Evolutionary conservation across 2,113 vertebrate genomes (phyloP).

Genomic region (Corythornis vintsioides): DNA sequence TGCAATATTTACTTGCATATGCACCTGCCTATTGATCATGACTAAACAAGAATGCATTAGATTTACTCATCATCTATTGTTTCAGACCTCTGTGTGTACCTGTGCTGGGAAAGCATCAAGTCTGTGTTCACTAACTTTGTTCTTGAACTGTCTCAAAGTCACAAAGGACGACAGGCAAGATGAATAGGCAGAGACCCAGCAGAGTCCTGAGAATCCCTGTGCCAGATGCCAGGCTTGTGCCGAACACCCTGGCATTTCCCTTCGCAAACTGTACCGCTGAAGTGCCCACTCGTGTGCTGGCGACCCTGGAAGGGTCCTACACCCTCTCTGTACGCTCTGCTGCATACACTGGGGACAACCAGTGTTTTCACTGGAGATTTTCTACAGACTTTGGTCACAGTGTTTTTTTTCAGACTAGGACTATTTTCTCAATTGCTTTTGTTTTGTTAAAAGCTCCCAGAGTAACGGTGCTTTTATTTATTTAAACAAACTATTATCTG

Average conservation of each 20-base stretch:
- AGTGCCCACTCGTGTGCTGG: rapidly evolving
- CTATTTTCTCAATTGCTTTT: neutral
- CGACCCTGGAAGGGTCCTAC: neutral
- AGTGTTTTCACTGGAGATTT: neutral
- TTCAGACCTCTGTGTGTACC: neutral
- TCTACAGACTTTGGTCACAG: neutral
- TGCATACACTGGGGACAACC: rapidly evolving
- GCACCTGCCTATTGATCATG: neutral
- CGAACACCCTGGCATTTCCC: neutral
- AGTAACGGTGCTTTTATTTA: neutral
- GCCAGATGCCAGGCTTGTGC: neutral
- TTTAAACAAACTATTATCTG: neutral
- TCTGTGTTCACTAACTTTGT: neutral
- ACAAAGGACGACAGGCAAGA: rapidly evolving
- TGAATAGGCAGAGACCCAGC: neutral
- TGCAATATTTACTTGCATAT: neutral
- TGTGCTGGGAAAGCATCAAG: neutral
- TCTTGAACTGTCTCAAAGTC: neutral
- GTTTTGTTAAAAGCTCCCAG: neutral
- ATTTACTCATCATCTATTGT: neutral
- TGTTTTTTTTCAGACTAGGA: neutral
- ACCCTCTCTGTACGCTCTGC: neutral
- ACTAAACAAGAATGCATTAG: neutral
- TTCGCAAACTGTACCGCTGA: neutral
- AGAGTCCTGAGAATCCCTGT: neutral